Evolutionary conservation across 2,113 vertebrate species (phyloP).

Genomic region (Mobula hypostoma): DNA sequence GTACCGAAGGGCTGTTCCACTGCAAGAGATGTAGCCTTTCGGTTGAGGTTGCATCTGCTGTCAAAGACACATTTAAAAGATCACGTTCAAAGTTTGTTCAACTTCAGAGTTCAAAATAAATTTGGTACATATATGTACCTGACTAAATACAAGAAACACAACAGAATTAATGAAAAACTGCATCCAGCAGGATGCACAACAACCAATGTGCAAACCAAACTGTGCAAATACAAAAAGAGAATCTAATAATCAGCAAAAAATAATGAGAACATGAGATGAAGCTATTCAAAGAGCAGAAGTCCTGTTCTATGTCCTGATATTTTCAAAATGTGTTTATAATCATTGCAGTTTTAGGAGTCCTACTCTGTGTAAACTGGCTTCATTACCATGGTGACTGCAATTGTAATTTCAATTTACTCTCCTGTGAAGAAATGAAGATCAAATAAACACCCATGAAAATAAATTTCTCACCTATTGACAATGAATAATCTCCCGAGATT

Average conservation of each 20-base stretch:
- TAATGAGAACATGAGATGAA: too few relatives aligned
- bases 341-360: background rate
- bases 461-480: background rate
- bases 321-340: background rate
- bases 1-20: background rate
- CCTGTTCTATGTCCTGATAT: background rate
- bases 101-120: too few relatives aligned
- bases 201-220: too few relatives aligned
- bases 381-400: background rate
- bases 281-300: background rate
- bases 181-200: too few relatives aligned
- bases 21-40: background rate
- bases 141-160: too few relatives aligned
- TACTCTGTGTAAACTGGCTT: background rate
- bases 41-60: background rate
- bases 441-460: background rate
- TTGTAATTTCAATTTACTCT: background rate
- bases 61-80: background rate
- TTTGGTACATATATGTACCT: too few relatives aligned
- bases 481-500: background rate
- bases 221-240: too few relatives aligned
- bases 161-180: too few relatives aligned
- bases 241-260: too few relatives aligned
- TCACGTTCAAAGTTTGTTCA: background rate
- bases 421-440: background rate